Base-by-base conservation (phyloP, 2,797 vertebrate genomes). In the Meriones psammophilus region DNA sequence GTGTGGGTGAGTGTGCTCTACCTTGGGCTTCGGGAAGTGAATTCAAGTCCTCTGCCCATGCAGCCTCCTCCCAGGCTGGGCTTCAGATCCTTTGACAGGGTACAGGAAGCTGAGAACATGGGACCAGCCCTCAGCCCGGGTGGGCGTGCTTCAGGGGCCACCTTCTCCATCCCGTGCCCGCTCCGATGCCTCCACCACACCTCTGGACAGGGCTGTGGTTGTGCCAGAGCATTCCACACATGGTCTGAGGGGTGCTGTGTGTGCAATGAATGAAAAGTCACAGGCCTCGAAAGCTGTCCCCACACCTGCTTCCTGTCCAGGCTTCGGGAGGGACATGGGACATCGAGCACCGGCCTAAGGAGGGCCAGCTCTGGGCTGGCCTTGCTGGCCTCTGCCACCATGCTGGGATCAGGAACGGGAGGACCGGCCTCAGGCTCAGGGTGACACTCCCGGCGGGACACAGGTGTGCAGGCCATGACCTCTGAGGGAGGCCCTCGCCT, bases 331-430 rank as follows among this genome's bases (percentile, higher is more conserved):
- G 18, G 24, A n/a, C 8, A 46, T 3, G 77, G 26, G 22, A 22
- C 42, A 54, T 14, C 28, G 62, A 77, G 56, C 4, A 39, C 60
- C 0, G 18, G n/a, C 26, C 1, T 4, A 62, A 10, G 0, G 0
- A 36, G 22, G 42, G 24, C 30, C 39, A 30, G 18, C 15, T 91
- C n/a, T 78, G 1, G 0, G 2, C 54, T 10, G 66, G 78, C 42
- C 56, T 42, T 42, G 30, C 33, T 46, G 30, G 9, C 39, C 54
- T 68, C 68, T 28, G 33, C 7, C 24, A 39, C 36, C 3, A 9
- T 10, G 13, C 36, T 10, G 10, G 50, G 46, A 50, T 7, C 5
- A 7, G 30, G 66, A 33, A 33, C 33, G 3, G 39, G 54, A 33
- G 58, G 46, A 66, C 36, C 60, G 26, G 50, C 50, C 56, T 91